phyloP scores from a whole-genome alignment of 2,888 invertebrate genomes.

The Gymnocheta viridis region DNA sequence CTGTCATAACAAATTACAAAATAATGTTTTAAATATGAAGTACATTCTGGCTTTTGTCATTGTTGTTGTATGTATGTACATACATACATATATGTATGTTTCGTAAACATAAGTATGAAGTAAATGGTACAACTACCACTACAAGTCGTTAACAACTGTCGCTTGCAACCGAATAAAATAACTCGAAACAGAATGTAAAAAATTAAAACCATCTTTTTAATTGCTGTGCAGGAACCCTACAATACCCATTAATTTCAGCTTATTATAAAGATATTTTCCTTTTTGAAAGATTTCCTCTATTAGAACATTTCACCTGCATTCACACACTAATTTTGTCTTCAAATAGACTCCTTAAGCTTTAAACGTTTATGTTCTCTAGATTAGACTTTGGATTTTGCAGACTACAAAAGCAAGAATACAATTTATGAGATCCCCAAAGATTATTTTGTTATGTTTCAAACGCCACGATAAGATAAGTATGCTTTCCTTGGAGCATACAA shows the following conservation, averaged over 20 bases:
- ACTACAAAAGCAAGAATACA: slow-evolving; percentile 5
- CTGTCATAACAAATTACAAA: slow-evolving; percentile 70
- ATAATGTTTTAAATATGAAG: slow-evolving; percentile 68
- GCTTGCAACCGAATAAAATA: background rate
- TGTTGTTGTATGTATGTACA: slow-evolving; percentile 19
- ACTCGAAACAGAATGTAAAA: too few relatives aligned
- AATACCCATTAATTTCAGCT: background rate
- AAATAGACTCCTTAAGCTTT: slow-evolving; percentile 9
- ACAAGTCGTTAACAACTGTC: slow-evolving; percentile 15
- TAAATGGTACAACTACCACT: background rate
- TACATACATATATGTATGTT: too few relatives aligned
- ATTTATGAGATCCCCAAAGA: slow-evolving; percentile 54
- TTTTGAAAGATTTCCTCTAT: background rate
- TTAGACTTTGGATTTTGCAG: background rate
- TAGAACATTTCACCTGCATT: slow-evolving; percentile 30
- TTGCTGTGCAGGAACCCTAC: background rate
- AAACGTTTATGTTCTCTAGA: slow-evolving; percentile 4
- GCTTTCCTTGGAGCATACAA: slow-evolving; percentile 20
- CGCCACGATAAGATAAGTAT: slow-evolving; percentile 50
- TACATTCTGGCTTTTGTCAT: slow-evolving; percentile 29
- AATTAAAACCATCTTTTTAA: slow-evolving; percentile 3
- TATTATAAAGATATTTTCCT: slow-evolving; percentile 3
- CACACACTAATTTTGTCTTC: too few relatives aligned
- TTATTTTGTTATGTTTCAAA: slow-evolving; percentile 49
- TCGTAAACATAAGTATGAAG: background rate